Base-by-base conservation (phyloP, 2,113 vertebrate species). In the Pavo muticus region DNA sequence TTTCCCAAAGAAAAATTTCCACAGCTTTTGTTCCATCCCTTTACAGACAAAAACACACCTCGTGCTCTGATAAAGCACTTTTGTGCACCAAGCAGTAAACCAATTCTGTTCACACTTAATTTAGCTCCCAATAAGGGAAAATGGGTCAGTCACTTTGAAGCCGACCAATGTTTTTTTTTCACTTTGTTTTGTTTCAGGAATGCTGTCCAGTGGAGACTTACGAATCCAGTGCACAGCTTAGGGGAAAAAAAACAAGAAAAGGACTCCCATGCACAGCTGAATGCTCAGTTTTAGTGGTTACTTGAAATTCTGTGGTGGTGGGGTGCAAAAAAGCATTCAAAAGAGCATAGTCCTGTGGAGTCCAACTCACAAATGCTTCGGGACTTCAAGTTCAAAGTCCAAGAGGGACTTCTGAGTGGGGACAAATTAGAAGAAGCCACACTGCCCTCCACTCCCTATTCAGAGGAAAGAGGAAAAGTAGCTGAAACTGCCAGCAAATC, bases 91-190 rank as follows among this genome's bases (percentile, higher is more conserved):
- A 81, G 72, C 73, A 95, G 77, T 32, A 91, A 91, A 84, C 32
- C 0, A 0, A 73, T 76, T 90, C 77, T 74, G 68, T 90, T 95
- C 83, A 94, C 94, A 90, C 85, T 91, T 93, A 88, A 93, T 91
- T 95, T 92, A 88, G 84, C 73, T 93, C 94, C 90, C 88, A 91
- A 69, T 39, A 94, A 86, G 76, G 86, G 88, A 93, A 96, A 95
- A 88, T 81, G 84, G 90, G 93, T 96, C 88, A 96, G 73, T 57
- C 65, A 29, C 60, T 90, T 67, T 59, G 83, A 95, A 94, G 69
- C 71, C 81, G 3, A 64, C 79, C 93, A 81, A 44, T 11, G 74
- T 3, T 67, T 73, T 29, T 54, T 76, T 88, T 81, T 57, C 27
- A 74, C 42, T 74, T 76, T 14, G 37, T 81, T 96, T 93, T 90